These are phyloP conservation scores for Pangasius djambal DNA, from an alignment of 2,797 vertebrate species.

Conservation along the genomic window DNA sequence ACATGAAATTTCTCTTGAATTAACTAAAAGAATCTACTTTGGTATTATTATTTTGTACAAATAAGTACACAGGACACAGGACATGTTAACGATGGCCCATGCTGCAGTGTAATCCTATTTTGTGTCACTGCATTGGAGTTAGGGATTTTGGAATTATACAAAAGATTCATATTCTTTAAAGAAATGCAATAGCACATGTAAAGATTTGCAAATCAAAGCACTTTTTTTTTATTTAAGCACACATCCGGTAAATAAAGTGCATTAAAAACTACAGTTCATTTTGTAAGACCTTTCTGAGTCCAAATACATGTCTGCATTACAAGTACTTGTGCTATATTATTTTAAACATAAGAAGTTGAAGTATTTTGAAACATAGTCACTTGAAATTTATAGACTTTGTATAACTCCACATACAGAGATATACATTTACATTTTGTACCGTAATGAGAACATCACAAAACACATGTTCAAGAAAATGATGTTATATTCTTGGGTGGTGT, in stretches of 20 bases:
- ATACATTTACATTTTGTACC: not conserved
- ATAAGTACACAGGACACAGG: too few relatives aligned
- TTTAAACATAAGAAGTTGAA: not conserved
- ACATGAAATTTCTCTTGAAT: too few relatives aligned
- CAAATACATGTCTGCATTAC: not conserved
- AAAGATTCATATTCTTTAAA: not conserved
- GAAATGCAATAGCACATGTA: not conserved
- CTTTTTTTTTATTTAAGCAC: not conserved
- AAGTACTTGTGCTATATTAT: not conserved
- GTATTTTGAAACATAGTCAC: not conserved
- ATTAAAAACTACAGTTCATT: not conserved
- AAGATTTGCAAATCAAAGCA: not conserved
- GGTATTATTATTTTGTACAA: too few relatives aligned
- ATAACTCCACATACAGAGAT: not conserved
- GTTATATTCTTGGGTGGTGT: not conserved
- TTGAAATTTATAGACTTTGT: not conserved
- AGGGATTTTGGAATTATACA: not conserved
- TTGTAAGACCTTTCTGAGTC: not conserved
- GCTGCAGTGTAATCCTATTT: not conserved
- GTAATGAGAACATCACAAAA: not conserved
- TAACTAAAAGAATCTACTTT: too few relatives aligned
- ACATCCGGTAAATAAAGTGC: not conserved
- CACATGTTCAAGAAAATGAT: not conserved
- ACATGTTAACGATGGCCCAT: too few relatives aligned
- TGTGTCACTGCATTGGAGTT: not conserved